Conservation (phyloP, 2,888 invertebrate genomes). For the Conus canariensis region DNA sequence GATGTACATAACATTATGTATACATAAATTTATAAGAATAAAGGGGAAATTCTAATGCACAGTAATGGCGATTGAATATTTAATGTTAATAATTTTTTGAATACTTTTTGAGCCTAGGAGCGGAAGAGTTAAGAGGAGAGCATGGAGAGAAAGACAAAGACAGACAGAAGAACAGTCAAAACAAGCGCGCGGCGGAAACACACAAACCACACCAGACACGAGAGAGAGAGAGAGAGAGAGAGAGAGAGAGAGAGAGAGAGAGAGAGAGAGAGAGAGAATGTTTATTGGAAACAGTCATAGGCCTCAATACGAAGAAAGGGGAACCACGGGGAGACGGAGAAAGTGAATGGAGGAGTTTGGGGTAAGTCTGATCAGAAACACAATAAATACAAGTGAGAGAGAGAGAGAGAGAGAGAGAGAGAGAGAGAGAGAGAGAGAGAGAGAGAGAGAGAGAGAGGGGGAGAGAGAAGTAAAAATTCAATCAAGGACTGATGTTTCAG, state of each 20-base stretch:
- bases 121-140: no score
- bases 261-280: not conserved
- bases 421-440: not conserved
- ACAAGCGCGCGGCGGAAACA: not conserved
- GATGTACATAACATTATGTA: no score
- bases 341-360: not conserved
- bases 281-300: not conserved
- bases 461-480: not conserved
- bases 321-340: not conserved
- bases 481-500: not conserved
- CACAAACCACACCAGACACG: no score
- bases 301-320: not conserved
- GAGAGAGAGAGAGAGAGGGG: not conserved
- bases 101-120: no score
- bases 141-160: not conserved
- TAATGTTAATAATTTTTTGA: no score
- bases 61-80: no score
- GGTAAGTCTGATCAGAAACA: not conserved
- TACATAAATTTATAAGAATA: no score
- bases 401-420: slow-evolving; percentile 33
- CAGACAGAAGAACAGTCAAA: not conserved
- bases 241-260: not conserved
- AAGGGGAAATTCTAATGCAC: no score
- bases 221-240: not conserved
- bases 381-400: not conserved